phyloP scores from a whole-genome alignment of 2,888 invertebrate genomes.

The Tipula confusa region DNA sequence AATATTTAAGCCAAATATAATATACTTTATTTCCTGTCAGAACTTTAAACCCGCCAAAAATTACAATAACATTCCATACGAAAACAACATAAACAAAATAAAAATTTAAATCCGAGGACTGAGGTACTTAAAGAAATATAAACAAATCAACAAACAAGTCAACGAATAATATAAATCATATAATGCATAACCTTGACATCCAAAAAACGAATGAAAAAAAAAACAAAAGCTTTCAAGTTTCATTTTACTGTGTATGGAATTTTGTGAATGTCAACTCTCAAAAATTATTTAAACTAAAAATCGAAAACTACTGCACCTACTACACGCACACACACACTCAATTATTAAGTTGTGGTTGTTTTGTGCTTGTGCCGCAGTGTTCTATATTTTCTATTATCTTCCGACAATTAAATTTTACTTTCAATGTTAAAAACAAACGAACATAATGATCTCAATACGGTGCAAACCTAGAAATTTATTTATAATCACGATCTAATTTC shows the following conservation, averaged over 20 bases:
- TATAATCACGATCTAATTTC: background rate
- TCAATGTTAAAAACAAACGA: background rate
- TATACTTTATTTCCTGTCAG: too few relatives aligned
- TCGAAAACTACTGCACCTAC: too few relatives aligned
- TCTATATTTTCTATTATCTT: background rate
- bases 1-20: too few relatives aligned
- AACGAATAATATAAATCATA: background rate
- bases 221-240: conserved; percentile 3
- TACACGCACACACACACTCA: background rate
- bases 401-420: background rate
- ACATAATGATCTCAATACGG: background rate
- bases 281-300: background rate
- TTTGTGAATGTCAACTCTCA: background rate
- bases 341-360: background rate
- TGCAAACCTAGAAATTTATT: background rate
- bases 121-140: background rate
- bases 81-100: background rate
- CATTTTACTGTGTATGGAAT: background rate
- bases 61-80: background rate
- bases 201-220: too few relatives aligned
- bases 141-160: background rate
- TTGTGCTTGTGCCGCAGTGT: background rate
- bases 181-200: background rate
- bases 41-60: background rate
- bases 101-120: background rate